Percentiles rank a stretch among this genome's conserved stretches.
Evolutionary conservation across 2,888 invertebrate genomes (phyloP).

Genomic region (Ischnus inquisitorius): DNA sequence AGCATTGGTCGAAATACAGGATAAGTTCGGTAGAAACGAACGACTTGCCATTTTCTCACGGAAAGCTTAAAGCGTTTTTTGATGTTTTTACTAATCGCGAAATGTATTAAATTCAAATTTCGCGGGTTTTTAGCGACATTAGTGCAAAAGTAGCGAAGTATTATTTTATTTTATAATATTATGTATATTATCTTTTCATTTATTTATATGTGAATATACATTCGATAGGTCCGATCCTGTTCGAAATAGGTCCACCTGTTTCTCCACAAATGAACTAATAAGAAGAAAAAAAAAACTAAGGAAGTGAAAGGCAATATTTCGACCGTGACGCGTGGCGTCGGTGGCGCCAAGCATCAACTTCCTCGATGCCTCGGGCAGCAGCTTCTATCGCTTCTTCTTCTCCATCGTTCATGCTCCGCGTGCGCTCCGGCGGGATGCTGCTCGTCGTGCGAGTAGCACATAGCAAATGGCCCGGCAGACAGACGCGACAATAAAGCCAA

Average conservation of each 20-base stretch:
- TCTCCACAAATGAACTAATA: too few species aligned
- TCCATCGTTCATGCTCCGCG: constrained; percentile 30
- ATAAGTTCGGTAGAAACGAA: constrained; percentile 2
- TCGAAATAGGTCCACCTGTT: too few species aligned
- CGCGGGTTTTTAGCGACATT: too few species aligned
- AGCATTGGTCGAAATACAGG: constrained; percentile 25
- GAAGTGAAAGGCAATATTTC: background rate
- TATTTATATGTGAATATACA: too few species aligned
- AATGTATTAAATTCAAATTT: too few species aligned
- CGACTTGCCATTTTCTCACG: constrained; percentile 25
- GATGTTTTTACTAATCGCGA: background rate
- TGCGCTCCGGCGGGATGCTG: constrained; percentile 3
- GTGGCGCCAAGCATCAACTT: constrained; percentile 45
- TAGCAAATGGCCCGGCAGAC: constrained; percentile 71
- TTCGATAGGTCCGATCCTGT: too few species aligned
- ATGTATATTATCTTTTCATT: too few species aligned
- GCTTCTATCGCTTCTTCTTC: constrained; percentile 31
- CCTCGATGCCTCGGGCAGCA: background rate
- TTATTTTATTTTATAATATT: too few species aligned
- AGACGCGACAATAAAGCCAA: constrained; percentile 82
- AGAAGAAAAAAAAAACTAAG: background rate
- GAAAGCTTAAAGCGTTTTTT: background rate
- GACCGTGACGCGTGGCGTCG: background rate
- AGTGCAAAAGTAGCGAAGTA: too few species aligned
- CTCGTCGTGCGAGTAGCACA: constrained; percentile 44